Base-by-base conservation (phyloP, 2,113 vertebrate species). In the Megalops atlanticus region DNA sequence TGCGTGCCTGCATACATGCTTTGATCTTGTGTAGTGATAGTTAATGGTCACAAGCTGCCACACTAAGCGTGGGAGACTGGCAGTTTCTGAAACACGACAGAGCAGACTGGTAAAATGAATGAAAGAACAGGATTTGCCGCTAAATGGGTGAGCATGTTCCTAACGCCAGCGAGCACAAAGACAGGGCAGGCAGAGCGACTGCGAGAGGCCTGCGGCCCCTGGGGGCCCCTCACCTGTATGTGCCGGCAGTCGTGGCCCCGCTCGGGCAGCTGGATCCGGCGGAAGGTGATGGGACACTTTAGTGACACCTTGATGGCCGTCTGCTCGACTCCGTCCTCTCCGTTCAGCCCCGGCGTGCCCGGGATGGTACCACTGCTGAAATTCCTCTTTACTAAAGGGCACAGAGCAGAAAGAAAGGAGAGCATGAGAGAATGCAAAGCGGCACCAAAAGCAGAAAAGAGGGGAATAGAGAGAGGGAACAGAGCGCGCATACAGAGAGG, bases 221-320 rank as follows among this genome's bases (percentile, higher is more conserved):
- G n/a, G n/a, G 15, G 4, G 16, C 2, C 69, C 12, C 69, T 71
- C 54, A 58, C 54, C 54, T 58, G 97, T 93, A 99, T 96, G 89
- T 98, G 97, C 80, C 97, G 91, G 85, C 97, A 99, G 91, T 98
- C 97, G 0, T 98, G 97, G 4, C 97, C 97, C 12, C 97, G 90
- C 52, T 97, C 97, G 0, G 97, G 97, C 80, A 99, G 96, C 91
- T 98, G 97, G 89, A 99, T 99, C 70, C 97, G 94, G 38, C 97
- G 94, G 92, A 99, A 99, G 58, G 97, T 99, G 92, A 99, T 98
- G 12, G 97, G 97, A 76, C 97, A 99, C 85, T 98, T 98, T 35
- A 99, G 95, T 35, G 97, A 98, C 74, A 98, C 97, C 85, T 98
- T 99, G 87, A 99, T 99, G 31, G 97, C 97, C 0, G 97, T 99